Evolutionary conservation across 2,888 invertebrate genomes (phyloP), one percentile per base, ranked within the genome.

Genomic region (Sturmia bella): DNA sequence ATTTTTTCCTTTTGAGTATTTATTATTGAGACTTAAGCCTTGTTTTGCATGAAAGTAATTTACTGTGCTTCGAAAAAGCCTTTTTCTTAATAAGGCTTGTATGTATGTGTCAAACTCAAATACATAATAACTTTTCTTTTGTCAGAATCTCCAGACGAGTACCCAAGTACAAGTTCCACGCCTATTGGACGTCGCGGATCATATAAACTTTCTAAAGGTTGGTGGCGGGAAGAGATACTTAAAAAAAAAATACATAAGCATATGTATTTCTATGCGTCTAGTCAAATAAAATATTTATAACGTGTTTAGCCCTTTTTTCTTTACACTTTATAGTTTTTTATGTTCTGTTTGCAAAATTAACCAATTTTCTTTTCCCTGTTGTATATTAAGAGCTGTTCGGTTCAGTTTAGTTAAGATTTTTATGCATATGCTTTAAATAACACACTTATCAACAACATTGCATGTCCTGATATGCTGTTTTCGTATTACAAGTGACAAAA

Each of bases 161-260:
- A 90, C 87, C 91, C 90, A 85, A 93, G 93, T 86, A 92, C 92
- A 83, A 93, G 93, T 90, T 91, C 91, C 85, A 93, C 93, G 80
- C 94, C 94, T 85, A 92, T 96, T 84, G 96, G 95, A 80, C 93
- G 96, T 41, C 94, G 96, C 87, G 96, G 96, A 91, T 96, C 96
- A 52, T 96, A 96, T 92, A 96, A 96, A 92, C 96, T 95, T 72
- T 96, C 96, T 86, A 92, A 96, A 94, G 96, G 96, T 96, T 91
- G 92, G 94, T 92, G 89, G 85, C 87, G 89, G 89, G 87, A 87
- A 43, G 39, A 52, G 7, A 48, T 43, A 45, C 4, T 37, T n/a
- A 13, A 17, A 48, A 37, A n/a, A 17, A 21, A 61, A 13, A 41
- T n/a, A 13, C 15, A 24, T 15, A 48, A 12, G n/a, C 19, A 19